Conservation (phyloP, 1,140 invertebrate species). For the Ectropis grisescens region DNA sequence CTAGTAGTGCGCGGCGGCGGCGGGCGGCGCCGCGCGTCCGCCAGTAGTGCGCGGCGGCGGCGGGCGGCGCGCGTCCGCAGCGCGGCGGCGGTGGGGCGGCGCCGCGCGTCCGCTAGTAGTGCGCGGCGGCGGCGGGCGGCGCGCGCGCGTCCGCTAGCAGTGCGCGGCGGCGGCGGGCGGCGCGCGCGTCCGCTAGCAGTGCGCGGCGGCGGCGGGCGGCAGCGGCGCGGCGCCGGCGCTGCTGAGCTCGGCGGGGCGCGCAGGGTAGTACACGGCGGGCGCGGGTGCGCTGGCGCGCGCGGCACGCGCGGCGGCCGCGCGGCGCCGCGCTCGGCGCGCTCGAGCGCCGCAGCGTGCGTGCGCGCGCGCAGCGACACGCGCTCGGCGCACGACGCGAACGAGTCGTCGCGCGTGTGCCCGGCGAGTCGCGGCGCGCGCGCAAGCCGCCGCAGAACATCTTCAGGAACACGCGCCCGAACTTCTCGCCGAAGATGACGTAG, state of each 20-base stretch:
- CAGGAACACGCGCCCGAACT: constrained; percentile 92
- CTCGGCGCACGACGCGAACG: constrained; percentile 81
- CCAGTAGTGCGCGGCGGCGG: too few species aligned
- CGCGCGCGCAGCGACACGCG: constrained; percentile 77
- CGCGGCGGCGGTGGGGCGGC: too few species aligned
- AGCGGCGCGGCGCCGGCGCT: too few species aligned
- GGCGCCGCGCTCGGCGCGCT: constrained; percentile 65
- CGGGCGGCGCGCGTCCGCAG: too few species aligned
- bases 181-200: too few species aligned
- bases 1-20: too few species aligned
- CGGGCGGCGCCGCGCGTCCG: too few species aligned
- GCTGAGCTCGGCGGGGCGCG: constrained; percentile 17
- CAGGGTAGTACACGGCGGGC: constrained; percentile 16
- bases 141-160: too few species aligned
- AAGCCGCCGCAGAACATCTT: constrained; percentile 86
- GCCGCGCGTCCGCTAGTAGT: too few species aligned
- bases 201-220: too few species aligned
- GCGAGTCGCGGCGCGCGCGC: constrained; percentile 72
- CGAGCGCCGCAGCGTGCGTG: constrained; percentile 49
- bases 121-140: too few species aligned
- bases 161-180: too few species aligned
- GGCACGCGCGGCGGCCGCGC: constrained; percentile 31
- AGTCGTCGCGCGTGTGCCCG: constrained; percentile 81
- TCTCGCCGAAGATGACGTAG: constrained; percentile 97
- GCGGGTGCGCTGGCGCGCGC: constrained; percentile 47